phyloP scores from a whole-genome alignment of 2,113 vertebrate species.

The Myotis yumanensis region DNA sequence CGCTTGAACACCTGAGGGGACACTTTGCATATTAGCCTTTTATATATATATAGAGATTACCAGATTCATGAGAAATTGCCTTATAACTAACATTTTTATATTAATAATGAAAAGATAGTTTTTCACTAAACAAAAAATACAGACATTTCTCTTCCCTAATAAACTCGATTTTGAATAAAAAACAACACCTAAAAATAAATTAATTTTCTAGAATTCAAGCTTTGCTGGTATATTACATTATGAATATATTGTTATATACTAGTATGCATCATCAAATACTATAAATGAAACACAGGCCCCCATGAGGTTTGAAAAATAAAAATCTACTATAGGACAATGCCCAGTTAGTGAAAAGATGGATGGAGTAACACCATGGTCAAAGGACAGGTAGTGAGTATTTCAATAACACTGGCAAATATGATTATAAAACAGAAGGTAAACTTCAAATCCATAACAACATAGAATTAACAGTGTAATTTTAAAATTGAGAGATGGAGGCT shows the following conservation, averaged over 20 bases:
- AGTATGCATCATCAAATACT: background rate
- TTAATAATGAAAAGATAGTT: background rate
- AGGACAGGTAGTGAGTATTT: background rate
- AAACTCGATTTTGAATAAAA: background rate
- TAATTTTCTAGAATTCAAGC: conserved; percentile 5
- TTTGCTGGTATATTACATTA: background rate
- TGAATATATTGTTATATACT: background rate
- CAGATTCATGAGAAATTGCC: background rate
- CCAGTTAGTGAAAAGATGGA: background rate
- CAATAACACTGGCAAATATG: background rate
- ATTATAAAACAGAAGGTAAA: background rate
- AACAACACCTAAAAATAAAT: background rate
- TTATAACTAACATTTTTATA: conserved; percentile 18
- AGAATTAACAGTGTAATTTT: background rate
- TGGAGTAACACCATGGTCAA: background rate
- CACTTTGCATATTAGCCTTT: too few relatives aligned
- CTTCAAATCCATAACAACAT: background rate
- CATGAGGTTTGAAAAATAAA: background rate
- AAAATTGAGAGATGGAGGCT: background rate
- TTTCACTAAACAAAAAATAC: background rate
- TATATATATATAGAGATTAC: background rate
- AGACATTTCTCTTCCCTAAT: background rate
- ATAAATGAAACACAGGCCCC: background rate
- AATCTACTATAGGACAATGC: background rate
- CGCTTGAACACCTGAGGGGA: too few relatives aligned